Conservation (phyloP, 2,113 vertebrate genomes). For the Peromyscus maniculatus region DNA sequence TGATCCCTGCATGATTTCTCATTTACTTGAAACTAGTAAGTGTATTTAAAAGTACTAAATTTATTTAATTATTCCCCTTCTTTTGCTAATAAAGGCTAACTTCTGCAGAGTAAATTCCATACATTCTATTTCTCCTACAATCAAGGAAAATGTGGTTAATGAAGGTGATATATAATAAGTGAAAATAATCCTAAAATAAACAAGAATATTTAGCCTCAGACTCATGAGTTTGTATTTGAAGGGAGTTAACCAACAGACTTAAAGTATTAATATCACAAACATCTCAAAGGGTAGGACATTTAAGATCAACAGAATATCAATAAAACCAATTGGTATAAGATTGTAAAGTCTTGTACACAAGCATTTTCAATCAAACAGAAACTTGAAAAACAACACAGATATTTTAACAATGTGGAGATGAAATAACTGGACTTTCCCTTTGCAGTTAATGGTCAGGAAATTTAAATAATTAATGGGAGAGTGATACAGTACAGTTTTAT, state of each 20-base stretch:
- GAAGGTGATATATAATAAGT: conserved; percentile 33
- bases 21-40: conserved; percentile 19
- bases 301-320: conserved; percentile 35
- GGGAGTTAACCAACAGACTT: neutral
- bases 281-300: neutral
- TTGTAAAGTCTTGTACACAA: neutral
- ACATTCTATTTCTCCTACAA: conserved; percentile 17
- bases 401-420: neutral
- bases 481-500: neutral
- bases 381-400: neutral
- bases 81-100: conserved; percentile 13
- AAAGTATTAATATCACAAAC: conserved; percentile 16
- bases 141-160: conserved; percentile 52
- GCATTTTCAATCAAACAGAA: neutral
- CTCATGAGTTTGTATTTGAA: neutral
- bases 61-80: neutral
- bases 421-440: neutral
- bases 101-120: neutral
- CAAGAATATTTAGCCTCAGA: conserved; percentile 12
- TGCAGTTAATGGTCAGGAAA: neutral
- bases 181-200: neutral
- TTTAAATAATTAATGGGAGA: conserved; percentile 33
- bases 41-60: conserved; percentile 51
- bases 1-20: conserved; percentile 4
- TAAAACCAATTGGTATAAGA: conserved; percentile 39